Evolutionary conservation across 2,797 vertebrate genomes (phyloP).

Genomic region (Rhinichthys osculus): DNA sequence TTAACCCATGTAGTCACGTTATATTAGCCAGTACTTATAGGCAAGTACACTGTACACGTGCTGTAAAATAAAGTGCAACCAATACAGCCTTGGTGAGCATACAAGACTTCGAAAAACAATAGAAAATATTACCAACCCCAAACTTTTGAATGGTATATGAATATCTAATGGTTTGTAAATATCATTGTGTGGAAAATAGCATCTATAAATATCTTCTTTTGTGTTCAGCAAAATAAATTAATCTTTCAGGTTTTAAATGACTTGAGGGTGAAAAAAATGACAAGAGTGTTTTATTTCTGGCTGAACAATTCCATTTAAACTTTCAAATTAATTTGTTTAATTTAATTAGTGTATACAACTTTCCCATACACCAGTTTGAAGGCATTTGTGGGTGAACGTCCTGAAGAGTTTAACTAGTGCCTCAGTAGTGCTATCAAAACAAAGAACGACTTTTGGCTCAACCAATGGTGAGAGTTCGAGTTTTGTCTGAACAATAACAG

Average conservation of each 20-base stretch:
- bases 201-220: neutral
- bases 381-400: neutral
- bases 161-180: neutral
- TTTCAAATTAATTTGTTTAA: neutral
- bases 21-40: no score
- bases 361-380: neutral
- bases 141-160: neutral
- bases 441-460: neutral
- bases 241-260: neutral
- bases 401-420: no score
- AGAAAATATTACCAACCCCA: neutral
- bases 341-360: neutral
- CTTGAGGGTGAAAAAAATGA: neutral
- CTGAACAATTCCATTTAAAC: neutral
- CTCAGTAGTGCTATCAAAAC: neutral
- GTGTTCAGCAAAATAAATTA: neutral
- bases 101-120: neutral
- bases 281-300: neutral
- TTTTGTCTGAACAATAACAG: constrained; percentile 8
- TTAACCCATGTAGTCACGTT: no score
- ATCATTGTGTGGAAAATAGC: neutral
- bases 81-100: no score
- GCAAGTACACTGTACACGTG: no score
- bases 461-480: neutral
- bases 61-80: no score